phyloP scores from a whole-genome alignment of 53 echinoderm and acorn worm species.

The Holothuria scabra region DNA sequence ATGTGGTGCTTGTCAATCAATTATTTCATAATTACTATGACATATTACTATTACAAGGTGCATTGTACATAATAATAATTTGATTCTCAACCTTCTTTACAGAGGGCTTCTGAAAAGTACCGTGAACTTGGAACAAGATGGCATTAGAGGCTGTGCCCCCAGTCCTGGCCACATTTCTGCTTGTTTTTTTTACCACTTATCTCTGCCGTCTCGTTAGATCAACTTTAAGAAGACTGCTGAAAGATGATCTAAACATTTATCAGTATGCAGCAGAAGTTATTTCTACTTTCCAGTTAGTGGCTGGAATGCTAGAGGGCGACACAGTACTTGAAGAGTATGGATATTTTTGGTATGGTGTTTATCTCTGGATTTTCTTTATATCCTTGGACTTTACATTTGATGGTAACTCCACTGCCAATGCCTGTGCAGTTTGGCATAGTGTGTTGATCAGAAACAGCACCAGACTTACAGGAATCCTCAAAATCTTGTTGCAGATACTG shows the following conservation, averaged over 20 bases:
- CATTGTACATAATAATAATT: too few species aligned
- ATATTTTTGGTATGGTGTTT: slow-evolving; percentile 70
- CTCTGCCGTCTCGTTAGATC: slow-evolving; percentile 56
- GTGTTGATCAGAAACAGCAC: slow-evolving; percentile 62
- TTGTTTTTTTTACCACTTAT: slow-evolving; percentile 77
- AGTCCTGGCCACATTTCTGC: slow-evolving; percentile 57
- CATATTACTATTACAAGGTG: too few species aligned
- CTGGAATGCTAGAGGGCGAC: slow-evolving; percentile 93
- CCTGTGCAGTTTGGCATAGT: slow-evolving; percentile 75
- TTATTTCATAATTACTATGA: too few species aligned
- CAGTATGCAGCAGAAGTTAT: slow-evolving; percentile 80
- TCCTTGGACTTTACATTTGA: slow-evolving; percentile 80
- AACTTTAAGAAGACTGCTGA: slow-evolving; percentile 51
- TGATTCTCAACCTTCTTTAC: too few species aligned
- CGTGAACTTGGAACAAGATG: too few species aligned
- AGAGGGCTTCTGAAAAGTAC: too few species aligned
- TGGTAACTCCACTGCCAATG: slow-evolving; percentile 84
- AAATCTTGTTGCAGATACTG: slow-evolving; percentile 69
- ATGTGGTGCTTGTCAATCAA: too few species aligned
- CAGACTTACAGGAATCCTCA: slow-evolving; percentile 36
- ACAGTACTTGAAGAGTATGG: slow-evolving; percentile 90
- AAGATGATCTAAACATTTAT: slow-evolving; percentile 61
- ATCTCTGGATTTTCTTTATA: slow-evolving; percentile 79
- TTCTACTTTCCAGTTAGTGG: slow-evolving; percentile 91
- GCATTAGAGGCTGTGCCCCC: slow-evolving; percentile 46